Conservation (phyloP, 1,140 invertebrate genomes). For the Pomacea maculata region DNA sequence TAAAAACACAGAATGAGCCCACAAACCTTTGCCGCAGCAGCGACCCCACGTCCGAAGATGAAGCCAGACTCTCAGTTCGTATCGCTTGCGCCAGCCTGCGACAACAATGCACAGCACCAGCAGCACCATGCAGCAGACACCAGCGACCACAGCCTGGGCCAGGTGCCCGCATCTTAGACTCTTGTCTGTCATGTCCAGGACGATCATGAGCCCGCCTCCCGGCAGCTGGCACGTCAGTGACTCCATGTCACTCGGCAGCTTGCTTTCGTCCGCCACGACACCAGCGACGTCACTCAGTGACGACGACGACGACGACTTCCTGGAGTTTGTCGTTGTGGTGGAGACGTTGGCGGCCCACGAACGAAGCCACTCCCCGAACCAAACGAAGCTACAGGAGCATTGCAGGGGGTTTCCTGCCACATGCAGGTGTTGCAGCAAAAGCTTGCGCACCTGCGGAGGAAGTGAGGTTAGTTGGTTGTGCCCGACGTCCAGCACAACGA, state of each 20-base stretch:
- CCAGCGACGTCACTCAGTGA: background rate
- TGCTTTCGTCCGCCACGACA: no score
- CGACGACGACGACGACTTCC: background rate
- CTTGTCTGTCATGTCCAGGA: background rate
- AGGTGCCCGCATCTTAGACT: background rate
- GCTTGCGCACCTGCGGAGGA: background rate
- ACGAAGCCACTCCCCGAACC: background rate
- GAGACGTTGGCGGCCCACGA: background rate
- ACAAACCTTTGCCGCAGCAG: no score
- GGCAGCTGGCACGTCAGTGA: background rate
- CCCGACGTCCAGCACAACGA: background rate
- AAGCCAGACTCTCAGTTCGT: background rate
- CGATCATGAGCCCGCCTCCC: background rate
- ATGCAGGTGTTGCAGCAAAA: background rate
- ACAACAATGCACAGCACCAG: background rate
- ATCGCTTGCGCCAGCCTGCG: background rate
- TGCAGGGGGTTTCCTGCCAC: background rate
- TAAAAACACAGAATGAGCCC: no score
- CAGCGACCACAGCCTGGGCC: background rate
- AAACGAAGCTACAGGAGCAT: background rate
- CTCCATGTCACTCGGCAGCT: background rate
- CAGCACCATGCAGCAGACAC: background rate
- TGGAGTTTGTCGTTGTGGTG: background rate
- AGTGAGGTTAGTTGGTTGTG: background rate
- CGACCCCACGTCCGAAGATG: background rate